Evolutionary conservation across 2,113 vertebrate species (phyloP).

Genomic region (Prolemur simus): DNA sequence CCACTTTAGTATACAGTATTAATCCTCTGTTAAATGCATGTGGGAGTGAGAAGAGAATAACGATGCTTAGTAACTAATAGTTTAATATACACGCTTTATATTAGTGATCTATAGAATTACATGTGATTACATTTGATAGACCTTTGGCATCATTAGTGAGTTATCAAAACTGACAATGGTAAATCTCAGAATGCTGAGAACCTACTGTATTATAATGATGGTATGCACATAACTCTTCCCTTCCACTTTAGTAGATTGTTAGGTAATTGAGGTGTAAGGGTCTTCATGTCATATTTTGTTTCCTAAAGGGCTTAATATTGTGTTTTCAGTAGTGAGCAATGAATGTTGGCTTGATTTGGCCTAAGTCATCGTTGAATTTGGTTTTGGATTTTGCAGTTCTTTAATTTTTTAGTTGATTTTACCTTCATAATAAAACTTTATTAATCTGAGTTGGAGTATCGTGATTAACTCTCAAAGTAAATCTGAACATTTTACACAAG

Average conservation of each 20-base stretch:
- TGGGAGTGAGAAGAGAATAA: background rate
- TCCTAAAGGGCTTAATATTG: background rate
- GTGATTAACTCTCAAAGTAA: background rate
- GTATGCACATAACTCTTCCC: background rate
- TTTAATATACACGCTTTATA: background rate
- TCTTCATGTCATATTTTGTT: background rate
- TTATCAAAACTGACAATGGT: background rate
- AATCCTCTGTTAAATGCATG: background rate
- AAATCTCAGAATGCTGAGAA: background rate
- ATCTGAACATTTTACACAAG: background rate
- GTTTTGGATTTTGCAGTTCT: background rate
- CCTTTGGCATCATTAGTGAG: background rate
- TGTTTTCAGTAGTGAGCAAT: background rate
- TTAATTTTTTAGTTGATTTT: slow-evolving; percentile 29
- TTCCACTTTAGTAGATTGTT: background rate
- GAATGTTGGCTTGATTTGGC: background rate
- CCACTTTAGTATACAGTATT: background rate
- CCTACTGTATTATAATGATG: background rate
- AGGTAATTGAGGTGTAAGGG: background rate
- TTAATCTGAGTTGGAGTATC: background rate
- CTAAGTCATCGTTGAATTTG: slow-evolving; percentile 7
- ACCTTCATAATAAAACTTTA: background rate
- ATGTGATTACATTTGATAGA: background rate
- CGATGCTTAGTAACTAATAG: background rate
- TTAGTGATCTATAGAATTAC: background rate